Base-by-base conservation (phyloP, 2,888 invertebrate species). In the Hololepta plana region DNA sequence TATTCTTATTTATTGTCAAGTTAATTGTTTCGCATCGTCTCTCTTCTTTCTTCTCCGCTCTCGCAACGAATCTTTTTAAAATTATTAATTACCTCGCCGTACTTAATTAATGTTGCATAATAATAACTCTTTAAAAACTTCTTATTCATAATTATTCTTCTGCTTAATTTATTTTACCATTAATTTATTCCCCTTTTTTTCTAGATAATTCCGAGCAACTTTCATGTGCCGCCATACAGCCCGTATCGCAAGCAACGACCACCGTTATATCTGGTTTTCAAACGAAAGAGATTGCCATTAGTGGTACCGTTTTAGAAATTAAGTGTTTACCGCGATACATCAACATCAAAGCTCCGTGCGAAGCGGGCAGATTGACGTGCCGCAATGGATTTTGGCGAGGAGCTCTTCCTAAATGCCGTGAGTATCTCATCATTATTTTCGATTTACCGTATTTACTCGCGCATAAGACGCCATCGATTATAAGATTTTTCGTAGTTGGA, bases 311-410 rank as follows among this genome's bases (percentile, higher is more conserved):
- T 15, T 40, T 55, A 16, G 49, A 52, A 37, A 41, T 53, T 10
- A 39, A 40, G 5, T 54, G 57, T 31, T 31, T 40, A 14, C 35
- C 41, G 3, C 48, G 47, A 21, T 55, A 51, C 32, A 40, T 46
- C 3, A 53, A 55, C 32, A 34, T 41, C 1, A 37, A 41, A 10
- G 36, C 42, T 2, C 51, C 51, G 3, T 56, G 56, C 29, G 42
- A 45, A 26, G 38, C 45, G 10, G 35, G 46, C 3, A 44, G 42
- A 26, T 35, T 56, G 23, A 42, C 42, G 24, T 57, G 57, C 32
- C 35, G 43, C 7, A 43, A 41, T 13, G 55, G 55, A 4, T 37
- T 39, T 27, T 57, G 57, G 57, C 38, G 45, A 23, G 57, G 55
- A 20, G 35, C 36, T 12, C 33, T 44, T 19, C 56, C 56, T 4